Percentiles rank a stretch among this genome's conserved stretches.
Conservation (phyloP, 2,113 vertebrate species). For the Oriolus oriolus region DNA sequence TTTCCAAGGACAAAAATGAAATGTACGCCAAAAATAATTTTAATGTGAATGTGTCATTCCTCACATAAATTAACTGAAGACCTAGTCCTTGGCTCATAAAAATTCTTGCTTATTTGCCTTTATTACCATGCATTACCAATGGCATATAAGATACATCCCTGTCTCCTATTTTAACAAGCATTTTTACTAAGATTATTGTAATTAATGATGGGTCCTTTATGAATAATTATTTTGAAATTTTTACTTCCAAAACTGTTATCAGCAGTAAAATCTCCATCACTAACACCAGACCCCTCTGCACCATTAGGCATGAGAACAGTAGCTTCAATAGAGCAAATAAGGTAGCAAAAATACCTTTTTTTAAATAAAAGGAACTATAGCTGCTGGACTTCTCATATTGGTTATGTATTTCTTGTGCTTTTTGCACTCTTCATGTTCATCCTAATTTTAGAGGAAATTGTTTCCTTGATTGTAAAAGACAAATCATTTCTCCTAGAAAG, state of each 20-base stretch:
- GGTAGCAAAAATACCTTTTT: neutral
- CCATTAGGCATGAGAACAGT: neutral
- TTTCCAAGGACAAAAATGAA: neutral
- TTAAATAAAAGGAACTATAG: neutral
- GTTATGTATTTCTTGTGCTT: neutral
- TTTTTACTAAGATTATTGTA: neutral
- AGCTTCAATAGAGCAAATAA: neutral
- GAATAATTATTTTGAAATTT: neutral
- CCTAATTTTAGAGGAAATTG: neutral
- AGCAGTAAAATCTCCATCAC: neutral
- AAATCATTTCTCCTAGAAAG: neutral
- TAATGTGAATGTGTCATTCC: neutral
- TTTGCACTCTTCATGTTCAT: neutral
- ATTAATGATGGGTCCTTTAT: neutral
- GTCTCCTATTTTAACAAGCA: neutral
- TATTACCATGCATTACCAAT: neutral
- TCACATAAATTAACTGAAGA: neutral
- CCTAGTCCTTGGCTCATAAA: neutral
- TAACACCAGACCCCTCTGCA: neutral
- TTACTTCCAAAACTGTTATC: neutral
- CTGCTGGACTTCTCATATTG: neutral
- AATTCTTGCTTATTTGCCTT: neutral
- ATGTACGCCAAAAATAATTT: neutral
- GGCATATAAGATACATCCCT: neutral
- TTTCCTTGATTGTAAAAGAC: neutral